A percentile compares a stretch with the other conserved stretches of the same genome.
Conservation (phyloP, 1,140 invertebrate genomes). For the Sarcophaga peregrina region DNA sequence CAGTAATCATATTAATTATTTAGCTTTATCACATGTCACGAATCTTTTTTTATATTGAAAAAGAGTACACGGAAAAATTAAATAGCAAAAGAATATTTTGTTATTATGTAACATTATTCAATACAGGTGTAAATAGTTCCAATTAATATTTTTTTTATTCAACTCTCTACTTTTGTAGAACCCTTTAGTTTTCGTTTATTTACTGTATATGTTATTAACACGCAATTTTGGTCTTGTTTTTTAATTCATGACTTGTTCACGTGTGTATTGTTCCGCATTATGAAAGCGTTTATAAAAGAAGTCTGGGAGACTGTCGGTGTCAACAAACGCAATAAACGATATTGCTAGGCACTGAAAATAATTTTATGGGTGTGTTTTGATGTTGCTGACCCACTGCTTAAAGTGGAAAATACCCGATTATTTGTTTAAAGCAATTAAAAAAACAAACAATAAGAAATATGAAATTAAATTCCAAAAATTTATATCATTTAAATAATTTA, state of each 20-base stretch:
- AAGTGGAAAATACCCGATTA: constrained; percentile 4
- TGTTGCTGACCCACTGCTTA: background rate
- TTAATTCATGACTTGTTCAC: constrained; percentile 7
- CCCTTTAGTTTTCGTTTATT: background rate
- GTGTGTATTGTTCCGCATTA: background rate
- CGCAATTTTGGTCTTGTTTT: background rate
- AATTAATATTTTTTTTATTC: background rate
- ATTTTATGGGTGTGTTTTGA: background rate
- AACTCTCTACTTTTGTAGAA: background rate
- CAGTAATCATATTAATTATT: too few species aligned
- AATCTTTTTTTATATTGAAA: too few species aligned
- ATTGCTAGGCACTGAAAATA: background rate
- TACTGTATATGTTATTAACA: background rate
- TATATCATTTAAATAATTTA: too few species aligned
- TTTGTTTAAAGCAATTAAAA: background rate
- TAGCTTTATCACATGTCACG: too few species aligned
- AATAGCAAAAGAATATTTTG: too few species aligned
- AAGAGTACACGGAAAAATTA: too few species aligned
- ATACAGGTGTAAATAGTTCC: too few species aligned
- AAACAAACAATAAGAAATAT: background rate
- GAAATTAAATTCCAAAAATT: too few species aligned
- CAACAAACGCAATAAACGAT: background rate
- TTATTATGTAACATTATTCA: too few species aligned
- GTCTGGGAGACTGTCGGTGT: background rate
- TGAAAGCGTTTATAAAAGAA: background rate